These are phyloP conservation scores for Burhinus oedicnemus DNA, from an alignment of 2,113 vertebrate species.

Conservation along the genomic window DNA sequence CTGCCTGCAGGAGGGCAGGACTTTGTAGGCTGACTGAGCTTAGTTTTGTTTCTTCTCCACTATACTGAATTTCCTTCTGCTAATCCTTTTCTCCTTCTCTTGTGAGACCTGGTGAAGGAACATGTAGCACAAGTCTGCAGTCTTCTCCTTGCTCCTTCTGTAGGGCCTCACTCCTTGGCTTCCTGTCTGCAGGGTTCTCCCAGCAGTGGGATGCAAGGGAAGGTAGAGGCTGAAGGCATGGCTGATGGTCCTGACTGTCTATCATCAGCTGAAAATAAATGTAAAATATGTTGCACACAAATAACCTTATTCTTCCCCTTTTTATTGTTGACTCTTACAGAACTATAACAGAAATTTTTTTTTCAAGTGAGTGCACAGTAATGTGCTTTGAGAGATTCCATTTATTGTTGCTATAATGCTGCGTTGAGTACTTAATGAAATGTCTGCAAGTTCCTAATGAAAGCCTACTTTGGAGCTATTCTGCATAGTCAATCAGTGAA, in stretches of 20 bases:
- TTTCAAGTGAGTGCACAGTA: background rate
- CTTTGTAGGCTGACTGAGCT: background rate
- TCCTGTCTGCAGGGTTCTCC: background rate
- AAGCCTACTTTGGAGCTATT: background rate
- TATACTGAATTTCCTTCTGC: background rate
- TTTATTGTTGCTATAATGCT: background rate
- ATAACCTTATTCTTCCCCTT: background rate
- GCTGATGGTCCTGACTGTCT: background rate
- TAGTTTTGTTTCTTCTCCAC: background rate
- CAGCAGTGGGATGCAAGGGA: background rate
- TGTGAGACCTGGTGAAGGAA: background rate
- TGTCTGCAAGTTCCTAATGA: background rate
- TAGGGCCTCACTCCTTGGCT: background rate
- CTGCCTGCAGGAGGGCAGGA: background rate
- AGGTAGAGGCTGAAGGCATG: background rate
- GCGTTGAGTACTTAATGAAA: background rate
- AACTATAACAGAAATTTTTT: background rate
- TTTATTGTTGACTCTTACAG: background rate
- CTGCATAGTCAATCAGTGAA: background rate
- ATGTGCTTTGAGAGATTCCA: background rate
- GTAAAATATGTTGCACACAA: background rate
- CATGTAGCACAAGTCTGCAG: background rate
- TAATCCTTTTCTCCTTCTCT: background rate
- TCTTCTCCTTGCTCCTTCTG: background rate
- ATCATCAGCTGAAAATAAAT: background rate